These are phyloP conservation scores for Xestia sexstrigata DNA, from an alignment of 2,888 invertebrate genomes.

Conservation along the genomic window DNA sequence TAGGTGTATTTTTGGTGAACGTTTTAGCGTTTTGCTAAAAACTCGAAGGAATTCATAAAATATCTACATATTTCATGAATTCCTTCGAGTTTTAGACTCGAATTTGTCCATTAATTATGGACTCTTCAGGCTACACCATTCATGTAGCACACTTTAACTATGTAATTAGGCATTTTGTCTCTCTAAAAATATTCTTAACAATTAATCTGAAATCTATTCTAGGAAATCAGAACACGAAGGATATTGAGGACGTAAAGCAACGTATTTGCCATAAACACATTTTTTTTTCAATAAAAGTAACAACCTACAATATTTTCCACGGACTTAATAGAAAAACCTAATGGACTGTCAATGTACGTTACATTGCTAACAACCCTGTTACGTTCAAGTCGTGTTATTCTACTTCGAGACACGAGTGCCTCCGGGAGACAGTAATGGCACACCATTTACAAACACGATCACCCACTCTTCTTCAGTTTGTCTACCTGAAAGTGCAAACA, in stretches of 20 bases:
- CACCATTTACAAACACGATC: constrained; percentile 58
- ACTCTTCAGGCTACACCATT: not conserved
- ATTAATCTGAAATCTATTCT: not conserved
- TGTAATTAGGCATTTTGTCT: not conserved
- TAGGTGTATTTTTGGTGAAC: not conserved
- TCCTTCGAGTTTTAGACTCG: not conserved
- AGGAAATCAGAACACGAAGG: not conserved
- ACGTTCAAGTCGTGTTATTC: constrained; percentile 42
- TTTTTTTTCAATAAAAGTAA: constrained; percentile 1
- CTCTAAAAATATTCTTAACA: not conserved
- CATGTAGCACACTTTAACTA: no score
- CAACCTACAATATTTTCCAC: constrained; percentile 11
- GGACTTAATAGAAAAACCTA: constrained; percentile 38
- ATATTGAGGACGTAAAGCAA: not conserved
- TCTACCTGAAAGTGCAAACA: constrained; percentile 53
- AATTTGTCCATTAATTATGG: not conserved
- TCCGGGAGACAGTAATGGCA: constrained; percentile 39
- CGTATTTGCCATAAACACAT: not conserved
- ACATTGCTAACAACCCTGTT: constrained; percentile 21
- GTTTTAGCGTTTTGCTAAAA: not conserved
- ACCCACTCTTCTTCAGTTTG: constrained; percentile 35
- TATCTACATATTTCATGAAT: constrained; percentile 7
- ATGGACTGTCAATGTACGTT: constrained; percentile 41
- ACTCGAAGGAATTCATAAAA: no score
- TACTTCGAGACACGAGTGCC: constrained; percentile 21